Evolutionary conservation across 1,140 invertebrate genomes (phyloP), one percentile per base, ranked within the genome.

Genomic region (Ceratosolen fusciceps): DNA sequence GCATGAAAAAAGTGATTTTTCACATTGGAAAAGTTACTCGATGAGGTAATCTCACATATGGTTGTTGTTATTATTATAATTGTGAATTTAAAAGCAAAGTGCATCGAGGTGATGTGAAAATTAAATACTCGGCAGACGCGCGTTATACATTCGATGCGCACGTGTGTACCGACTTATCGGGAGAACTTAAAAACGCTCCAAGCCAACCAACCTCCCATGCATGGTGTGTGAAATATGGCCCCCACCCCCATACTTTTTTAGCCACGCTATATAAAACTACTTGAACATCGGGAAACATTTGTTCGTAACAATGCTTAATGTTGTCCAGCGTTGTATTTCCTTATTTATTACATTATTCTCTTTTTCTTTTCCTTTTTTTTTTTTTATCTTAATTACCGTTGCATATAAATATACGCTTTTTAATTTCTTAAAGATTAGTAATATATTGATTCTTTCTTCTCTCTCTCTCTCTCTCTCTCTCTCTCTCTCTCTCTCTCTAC

Each of bases 141-240:
- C 72, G 76, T 70, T 29, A 54, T 43, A 77, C 39, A 54, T 71
- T 47, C 7, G 16, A 56, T 34, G 26, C 24, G 24, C 49, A 56
- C 43, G 43, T 58, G 70, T 54, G 47, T 73, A 79, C n/a, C 74
- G 47, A 79, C 29, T 79, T 79, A 74, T 73, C 52, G 62, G 60
- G 49, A 54, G 47, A 67, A 67, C 8, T 73, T 67, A 82, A 81
- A n/a, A 83, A 84, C 80, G 83, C 83, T 84, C 81, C 84, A 83
- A 83, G 67, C 81, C 82, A 81, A 60, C 81, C 82, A 81, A 81
- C 82, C 75, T 65, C 82, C 79, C 81, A 75, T 84, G 85, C 85
- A 86, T 86, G 84, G 83, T 85, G 84, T 84, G 83, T 86, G 79
- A 86, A 86, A 81, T 82, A 80, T 82, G 81, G 79, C 68, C 83